Evolutionary conservation across 2,113 vertebrate genomes (phyloP).

Genomic region (Pyrgilauda ruficollis): DNA sequence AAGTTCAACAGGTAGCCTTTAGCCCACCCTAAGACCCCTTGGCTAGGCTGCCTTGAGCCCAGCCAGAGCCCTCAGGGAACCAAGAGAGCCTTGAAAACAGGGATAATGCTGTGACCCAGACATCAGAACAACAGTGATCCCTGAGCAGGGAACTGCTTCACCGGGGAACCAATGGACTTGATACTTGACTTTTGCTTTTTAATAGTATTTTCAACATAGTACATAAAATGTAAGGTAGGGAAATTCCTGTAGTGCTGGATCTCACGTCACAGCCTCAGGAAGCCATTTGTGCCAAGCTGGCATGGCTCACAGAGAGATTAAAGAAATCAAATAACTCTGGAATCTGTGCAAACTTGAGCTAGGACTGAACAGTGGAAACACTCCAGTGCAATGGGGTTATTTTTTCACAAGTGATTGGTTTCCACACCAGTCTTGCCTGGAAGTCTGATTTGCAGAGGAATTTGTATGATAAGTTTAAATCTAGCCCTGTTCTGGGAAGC

Average conservation of each 20-base stretch:
- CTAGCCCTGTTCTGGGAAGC: constrained; percentile 37
- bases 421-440: background rate
- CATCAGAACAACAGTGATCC: fast-evolving
- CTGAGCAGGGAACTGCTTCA: background rate
- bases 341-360: background rate
- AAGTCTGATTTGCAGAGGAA: constrained; percentile 11
- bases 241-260: background rate
- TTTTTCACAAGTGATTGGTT: background rate
- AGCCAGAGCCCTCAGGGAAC: background rate
- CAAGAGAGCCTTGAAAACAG: background rate
- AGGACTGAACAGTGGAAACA: background rate
- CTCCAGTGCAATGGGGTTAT: background rate
- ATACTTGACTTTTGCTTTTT: constrained; percentile 3
- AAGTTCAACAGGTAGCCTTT: background rate
- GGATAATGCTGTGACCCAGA: background rate
- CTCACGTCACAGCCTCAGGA: background rate
- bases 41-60: background rate
- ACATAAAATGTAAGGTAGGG: background rate
- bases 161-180: background rate
- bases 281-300: background rate
- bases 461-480: constrained; percentile 9
- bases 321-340: background rate
- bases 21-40: background rate
- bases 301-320: background rate
- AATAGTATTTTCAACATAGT: background rate